Conservation (phyloP, 2,113 vertebrate species). For the Notarius lentiginosus region DNA sequence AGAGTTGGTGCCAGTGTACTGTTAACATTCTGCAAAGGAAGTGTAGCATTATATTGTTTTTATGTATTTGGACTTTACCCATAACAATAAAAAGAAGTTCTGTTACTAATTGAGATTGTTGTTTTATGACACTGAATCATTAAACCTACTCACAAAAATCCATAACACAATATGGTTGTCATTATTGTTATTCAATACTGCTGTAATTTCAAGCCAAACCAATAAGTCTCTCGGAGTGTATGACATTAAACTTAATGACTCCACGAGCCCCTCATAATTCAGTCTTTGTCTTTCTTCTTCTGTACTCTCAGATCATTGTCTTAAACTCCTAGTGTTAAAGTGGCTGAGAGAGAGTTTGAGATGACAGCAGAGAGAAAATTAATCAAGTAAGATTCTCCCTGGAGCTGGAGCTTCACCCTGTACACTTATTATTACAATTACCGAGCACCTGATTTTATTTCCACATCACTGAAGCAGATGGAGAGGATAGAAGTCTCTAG, state of each 20-base stretch:
- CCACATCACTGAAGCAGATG: constrained; percentile 19
- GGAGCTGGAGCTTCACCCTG: constrained; percentile 12
- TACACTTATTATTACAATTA: constrained; percentile 39
- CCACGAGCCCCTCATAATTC: neutral
- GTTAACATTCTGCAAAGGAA: neutral
- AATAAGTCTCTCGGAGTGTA: constrained; percentile 7
- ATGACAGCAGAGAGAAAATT: constrained; percentile 36
- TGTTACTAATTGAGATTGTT: neutral
- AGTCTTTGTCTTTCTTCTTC: neutral
- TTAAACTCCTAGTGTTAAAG: constrained; percentile 34
- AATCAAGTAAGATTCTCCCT: constrained; percentile 26
- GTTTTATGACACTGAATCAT: neutral
- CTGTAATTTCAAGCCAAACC: neutral
- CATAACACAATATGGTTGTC: neutral
- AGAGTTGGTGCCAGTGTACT: neutral
- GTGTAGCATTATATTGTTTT: neutral
- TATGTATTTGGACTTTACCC: neutral
- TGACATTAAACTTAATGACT: constrained; percentile 22
- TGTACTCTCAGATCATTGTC: constrained; percentile 20
- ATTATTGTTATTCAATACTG: neutral
- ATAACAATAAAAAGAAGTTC: neutral
- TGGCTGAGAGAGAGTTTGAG: constrained; percentile 16
- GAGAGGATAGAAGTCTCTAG: constrained; percentile 7
- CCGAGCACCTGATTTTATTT: constrained; percentile 30
- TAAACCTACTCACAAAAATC: neutral